Evolutionary conservation across 1,140 invertebrate species (phyloP).

Genomic region (Eupristina koningsbergeri): DNA sequence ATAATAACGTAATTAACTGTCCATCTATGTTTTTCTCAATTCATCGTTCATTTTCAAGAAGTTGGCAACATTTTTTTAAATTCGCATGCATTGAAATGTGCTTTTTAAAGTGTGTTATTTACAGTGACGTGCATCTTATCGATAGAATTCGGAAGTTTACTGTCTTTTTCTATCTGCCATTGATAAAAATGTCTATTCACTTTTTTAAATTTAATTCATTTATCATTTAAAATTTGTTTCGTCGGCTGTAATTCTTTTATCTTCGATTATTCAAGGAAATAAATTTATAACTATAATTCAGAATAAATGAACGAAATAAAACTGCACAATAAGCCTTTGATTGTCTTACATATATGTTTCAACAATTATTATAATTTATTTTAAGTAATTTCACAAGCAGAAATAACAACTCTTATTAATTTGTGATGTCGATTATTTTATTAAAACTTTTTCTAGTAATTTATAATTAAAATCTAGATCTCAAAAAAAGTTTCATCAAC

Average conservation of each 20-base stretch:
- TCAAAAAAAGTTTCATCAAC: too few relatives aligned
- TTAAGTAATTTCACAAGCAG: too few relatives aligned
- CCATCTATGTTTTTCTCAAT: conserved; percentile 26
- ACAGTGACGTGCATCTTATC: background rate
- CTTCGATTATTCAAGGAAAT: too few relatives aligned
- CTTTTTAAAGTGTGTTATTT: background rate
- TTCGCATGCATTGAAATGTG: background rate
- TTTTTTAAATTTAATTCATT: background rate
- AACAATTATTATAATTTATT: background rate
- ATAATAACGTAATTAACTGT: conserved; percentile 44
- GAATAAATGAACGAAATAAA: background rate
- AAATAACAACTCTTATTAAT: too few relatives aligned
- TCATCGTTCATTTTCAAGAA: background rate
- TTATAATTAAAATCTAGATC: too few relatives aligned
- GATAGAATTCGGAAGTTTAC: conserved; percentile 17
- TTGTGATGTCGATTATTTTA: too few relatives aligned
- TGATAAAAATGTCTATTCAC: background rate
- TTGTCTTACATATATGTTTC: background rate
- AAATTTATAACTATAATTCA: background rate
- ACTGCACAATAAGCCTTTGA: background rate
- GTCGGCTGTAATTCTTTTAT: background rate
- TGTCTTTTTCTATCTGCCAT: background rate
- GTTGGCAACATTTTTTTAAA: background rate
- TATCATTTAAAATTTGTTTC: background rate
- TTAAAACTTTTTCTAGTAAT: too few relatives aligned